A percentile compares a stretch with the other conserved stretches of the same genome.
phyloP scores from a whole-genome alignment of 1,140 invertebrate genomes.

The Latrodectus geometricus region DNA sequence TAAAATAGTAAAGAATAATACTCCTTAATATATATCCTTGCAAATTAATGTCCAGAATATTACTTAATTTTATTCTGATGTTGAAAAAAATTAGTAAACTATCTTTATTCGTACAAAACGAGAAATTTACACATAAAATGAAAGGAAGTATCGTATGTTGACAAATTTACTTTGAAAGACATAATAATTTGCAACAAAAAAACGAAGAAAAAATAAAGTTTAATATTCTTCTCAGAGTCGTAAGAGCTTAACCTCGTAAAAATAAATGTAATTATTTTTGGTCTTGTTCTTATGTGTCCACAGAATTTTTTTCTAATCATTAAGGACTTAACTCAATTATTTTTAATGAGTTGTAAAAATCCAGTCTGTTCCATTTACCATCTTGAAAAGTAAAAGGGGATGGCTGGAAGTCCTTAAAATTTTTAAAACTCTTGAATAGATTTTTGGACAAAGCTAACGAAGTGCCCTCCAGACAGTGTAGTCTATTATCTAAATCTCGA shows the following conservation, averaged over 20 bases:
- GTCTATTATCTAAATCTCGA: conserved; percentile 24
- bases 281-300: background rate
- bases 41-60: no score
- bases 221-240: background rate
- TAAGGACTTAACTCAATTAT: conserved; percentile 44
- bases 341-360: conserved; percentile 51
- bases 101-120: no score
- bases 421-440: conserved; percentile 29
- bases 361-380: conserved; percentile 10
- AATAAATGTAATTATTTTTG: conserved; percentile 27
- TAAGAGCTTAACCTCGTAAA: conserved; percentile 25
- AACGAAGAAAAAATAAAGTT: background rate
- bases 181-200: no score
- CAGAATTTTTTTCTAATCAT: conserved; percentile 30
- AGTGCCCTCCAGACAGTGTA: conserved; percentile 19
- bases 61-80: no score
- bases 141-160: no score
- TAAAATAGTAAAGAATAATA: no score
- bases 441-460: conserved; percentile 20
- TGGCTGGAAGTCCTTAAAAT: conserved; percentile 27
- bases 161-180: no score
- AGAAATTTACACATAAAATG: no score
- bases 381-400: background rate
- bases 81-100: no score
- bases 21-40: no score